phyloP scores from a whole-genome alignment of 2,113 vertebrate species.

The Okapia johnstoni region DNA sequence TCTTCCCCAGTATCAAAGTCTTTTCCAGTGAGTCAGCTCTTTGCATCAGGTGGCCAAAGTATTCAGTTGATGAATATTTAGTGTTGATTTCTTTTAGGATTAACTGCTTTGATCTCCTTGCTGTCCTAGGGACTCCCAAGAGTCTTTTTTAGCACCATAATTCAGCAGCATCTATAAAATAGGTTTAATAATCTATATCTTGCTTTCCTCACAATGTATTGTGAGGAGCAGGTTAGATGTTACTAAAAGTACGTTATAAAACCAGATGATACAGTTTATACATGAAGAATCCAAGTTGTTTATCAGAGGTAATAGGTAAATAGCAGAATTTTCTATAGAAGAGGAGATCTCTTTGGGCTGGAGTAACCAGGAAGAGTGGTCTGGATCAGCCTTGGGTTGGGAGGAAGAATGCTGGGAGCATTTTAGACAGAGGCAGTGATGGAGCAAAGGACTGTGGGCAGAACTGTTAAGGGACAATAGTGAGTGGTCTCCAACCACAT shows the following conservation, averaged over 20 bases:
- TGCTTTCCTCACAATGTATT: neutral
- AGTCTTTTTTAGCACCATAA: neutral
- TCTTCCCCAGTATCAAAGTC: neutral
- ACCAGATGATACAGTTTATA: neutral
- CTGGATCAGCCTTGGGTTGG: neutral
- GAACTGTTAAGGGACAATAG: neutral
- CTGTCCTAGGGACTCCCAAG: neutral
- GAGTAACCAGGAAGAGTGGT: neutral
- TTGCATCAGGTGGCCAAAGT: neutral
- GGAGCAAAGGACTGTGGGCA: neutral
- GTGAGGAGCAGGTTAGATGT: constrained; percentile 9
- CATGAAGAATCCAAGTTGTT: neutral
- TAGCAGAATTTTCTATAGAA: neutral
- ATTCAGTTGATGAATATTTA: neutral
- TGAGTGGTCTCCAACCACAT: neutral
- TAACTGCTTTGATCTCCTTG: neutral
- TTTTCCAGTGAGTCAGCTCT: neutral
- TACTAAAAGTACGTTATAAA: constrained; percentile 13
- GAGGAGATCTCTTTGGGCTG: neutral
- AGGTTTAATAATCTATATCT: neutral
- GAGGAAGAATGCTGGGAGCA: neutral
- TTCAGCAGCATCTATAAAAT: neutral
- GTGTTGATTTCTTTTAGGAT: neutral
- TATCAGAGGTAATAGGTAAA: constrained; percentile 22
- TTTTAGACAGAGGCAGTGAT: neutral